These are phyloP conservation scores for Schizopygopsis pylzovi DNA, from an alignment of 2,797 vertebrate genomes.

Conservation along the genomic window DNA sequence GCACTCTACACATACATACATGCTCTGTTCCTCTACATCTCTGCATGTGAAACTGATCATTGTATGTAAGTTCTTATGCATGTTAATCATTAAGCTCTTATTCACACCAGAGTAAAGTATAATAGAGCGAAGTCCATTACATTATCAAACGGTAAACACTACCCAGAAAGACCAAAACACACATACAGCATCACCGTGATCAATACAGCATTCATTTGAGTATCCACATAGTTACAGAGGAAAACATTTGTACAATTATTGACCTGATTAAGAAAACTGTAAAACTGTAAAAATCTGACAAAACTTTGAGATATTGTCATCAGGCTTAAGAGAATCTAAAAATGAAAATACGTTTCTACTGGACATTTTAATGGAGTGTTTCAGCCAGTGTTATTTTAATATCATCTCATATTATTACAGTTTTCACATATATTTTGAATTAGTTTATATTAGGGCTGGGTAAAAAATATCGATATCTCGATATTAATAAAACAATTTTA, in stretches of 20 bases:
- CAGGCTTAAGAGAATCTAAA: not conserved
- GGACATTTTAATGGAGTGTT: not conserved
- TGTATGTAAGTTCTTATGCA: constrained; percentile 20
- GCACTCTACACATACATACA: constrained; percentile 3
- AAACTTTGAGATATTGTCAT: constrained; percentile 27
- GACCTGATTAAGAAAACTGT: not conserved
- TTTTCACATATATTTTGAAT: not conserved
- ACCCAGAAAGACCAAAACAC: constrained; percentile 49
- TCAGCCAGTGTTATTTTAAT: not conserved
- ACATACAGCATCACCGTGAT: constrained; percentile 1
- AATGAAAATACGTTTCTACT: not conserved
- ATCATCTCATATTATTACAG: not conserved
- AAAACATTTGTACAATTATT: constrained; percentile 27
- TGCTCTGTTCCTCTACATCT: not conserved
- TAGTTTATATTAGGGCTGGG: not conserved
- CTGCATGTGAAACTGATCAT: not conserved
- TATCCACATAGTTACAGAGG: constrained; percentile 3
- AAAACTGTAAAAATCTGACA: not conserved
- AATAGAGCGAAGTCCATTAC: constrained; percentile 72
- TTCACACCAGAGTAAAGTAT: constrained; percentile 59
- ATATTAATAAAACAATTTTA: too few relatives aligned
- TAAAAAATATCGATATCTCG: too few relatives aligned
- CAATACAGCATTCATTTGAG: constrained; percentile 13
- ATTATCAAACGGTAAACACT: constrained; percentile 70
- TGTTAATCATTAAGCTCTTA: constrained; percentile 75